Percentiles rank a stretch among this genome's conserved stretches.
These are phyloP conservation scores for Octonoba sinensis DNA, from an alignment of 2,888 invertebrate species.

Conservation along the genomic window DNA sequence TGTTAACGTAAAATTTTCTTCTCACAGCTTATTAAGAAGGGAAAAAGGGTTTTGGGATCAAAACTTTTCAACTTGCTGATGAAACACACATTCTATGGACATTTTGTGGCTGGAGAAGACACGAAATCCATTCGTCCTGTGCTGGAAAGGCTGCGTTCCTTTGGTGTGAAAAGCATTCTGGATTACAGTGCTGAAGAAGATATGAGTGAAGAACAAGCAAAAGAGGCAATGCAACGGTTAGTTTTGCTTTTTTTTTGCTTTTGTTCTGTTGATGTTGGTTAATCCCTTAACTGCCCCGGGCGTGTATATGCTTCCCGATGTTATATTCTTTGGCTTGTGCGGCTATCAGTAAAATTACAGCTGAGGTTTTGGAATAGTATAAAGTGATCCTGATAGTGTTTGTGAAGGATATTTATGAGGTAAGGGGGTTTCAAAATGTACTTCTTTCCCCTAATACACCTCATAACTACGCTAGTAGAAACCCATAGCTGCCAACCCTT, in stretches of 20 bases:
- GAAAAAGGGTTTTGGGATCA: conserved; percentile 83
- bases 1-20: background rate
- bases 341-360: too few species aligned
- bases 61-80: conserved; percentile 85
- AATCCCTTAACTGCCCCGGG: too few species aligned
- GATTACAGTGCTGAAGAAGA: conserved; percentile 99
- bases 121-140: conserved; percentile 88
- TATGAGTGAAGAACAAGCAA: conserved; percentile 90
- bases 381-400: too few species aligned
- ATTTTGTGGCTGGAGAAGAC: conserved; percentile 96
- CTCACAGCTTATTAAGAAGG: conserved; percentile 83
- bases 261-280: too few species aligned
- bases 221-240: conserved; percentile 92
- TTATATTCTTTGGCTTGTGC: too few species aligned
- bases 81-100: conserved; percentile 97
- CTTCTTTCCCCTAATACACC: too few species aligned
- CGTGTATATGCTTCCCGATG: too few species aligned
- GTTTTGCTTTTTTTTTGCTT: background rate
- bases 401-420: too few species aligned
- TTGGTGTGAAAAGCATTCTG: conserved; percentile 99
- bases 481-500: too few species aligned
- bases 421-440: too few species aligned
- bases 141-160: conserved; percentile 86
- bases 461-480: too few species aligned
- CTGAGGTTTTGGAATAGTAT: too few species aligned